Conservation (phyloP, 2,113 vertebrate genomes). For the Pithys albifrons region DNA sequence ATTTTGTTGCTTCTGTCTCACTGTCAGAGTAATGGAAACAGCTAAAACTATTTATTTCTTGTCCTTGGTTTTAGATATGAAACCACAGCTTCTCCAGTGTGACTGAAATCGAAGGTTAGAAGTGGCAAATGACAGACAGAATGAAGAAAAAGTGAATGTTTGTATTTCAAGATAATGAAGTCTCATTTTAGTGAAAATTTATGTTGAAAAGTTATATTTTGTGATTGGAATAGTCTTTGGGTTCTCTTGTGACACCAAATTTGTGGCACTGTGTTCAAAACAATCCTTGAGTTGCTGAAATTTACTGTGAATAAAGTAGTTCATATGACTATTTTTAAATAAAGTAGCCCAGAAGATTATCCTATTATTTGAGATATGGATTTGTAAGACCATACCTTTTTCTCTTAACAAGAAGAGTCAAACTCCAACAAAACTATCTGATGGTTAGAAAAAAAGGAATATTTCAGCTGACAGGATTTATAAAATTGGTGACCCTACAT, state of each 20-base stretch:
- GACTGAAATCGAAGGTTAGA: background rate
- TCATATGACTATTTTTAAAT: background rate
- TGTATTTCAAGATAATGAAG: background rate
- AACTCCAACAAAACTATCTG: background rate
- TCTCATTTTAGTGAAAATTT: background rate
- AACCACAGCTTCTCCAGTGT: background rate
- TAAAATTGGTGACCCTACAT: background rate
- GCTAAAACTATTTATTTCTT: background rate
- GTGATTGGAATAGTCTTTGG: background rate
- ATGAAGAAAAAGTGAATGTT: background rate
- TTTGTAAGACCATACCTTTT: background rate
- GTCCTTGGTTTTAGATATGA: background rate
- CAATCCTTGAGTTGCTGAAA: background rate
- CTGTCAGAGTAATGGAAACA: background rate
- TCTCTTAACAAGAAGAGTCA: background rate
- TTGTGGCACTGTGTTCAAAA: background rate
- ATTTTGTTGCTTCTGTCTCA: background rate
- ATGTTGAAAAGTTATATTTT: background rate
- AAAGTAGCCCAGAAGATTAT: background rate
- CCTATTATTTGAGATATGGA: background rate
- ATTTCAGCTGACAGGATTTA: background rate
- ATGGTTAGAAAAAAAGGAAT: background rate
- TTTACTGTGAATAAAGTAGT: background rate
- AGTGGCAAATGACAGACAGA: background rate
- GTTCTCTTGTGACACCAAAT: background rate